These are phyloP conservation scores for Sarcophaga peregrina DNA, from an alignment of 1,140 invertebrate species.

Conservation along the genomic window DNA sequence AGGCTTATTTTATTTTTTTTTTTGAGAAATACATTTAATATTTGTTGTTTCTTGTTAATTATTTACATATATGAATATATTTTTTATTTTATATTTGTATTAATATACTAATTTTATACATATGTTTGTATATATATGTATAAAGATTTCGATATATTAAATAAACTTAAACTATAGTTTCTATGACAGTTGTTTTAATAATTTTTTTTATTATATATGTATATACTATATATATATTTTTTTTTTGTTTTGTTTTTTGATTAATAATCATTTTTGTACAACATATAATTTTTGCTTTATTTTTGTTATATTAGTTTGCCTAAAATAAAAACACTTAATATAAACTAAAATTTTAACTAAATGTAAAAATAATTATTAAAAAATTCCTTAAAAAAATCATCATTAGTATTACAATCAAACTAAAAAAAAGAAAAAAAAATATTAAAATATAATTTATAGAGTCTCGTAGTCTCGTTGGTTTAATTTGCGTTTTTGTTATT, in stretches of 20 bases:
- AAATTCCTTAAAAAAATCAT: neutral
- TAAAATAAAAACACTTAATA: constrained; percentile 27
- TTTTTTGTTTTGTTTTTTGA: constrained; percentile 45
- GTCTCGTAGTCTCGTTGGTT: constrained; percentile 64
- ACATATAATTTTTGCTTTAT: constrained; percentile 46
- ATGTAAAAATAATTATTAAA: neutral
- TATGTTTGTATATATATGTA: neutral
- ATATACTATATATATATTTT: constrained; percentile 46
- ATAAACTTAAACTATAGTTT: constrained; percentile 35
- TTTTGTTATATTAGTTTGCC: constrained; percentile 48
- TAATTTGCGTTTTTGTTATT: constrained; percentile 33
- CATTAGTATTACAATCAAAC: neutral
- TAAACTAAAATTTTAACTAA: constrained; percentile 25
- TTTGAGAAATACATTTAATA: too few relatives aligned
- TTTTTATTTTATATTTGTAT: constrained; percentile 35
- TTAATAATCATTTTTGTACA: constrained; percentile 37
- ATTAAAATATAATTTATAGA: constrained; percentile 44
- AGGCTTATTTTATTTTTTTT: too few relatives aligned
- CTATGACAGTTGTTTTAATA: constrained; percentile 38
- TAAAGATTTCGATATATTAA: neutral
- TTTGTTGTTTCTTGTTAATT: constrained; percentile 4
- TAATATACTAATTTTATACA: neutral
- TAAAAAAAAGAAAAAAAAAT: neutral
- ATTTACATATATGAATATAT: constrained; percentile 36
- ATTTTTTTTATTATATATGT: too few relatives aligned